A percentile compares a stretch with the other conserved stretches of the same genome.
phyloP scores from a whole-genome alignment of 2,888 invertebrate genomes.

The Heliconius erato region DNA sequence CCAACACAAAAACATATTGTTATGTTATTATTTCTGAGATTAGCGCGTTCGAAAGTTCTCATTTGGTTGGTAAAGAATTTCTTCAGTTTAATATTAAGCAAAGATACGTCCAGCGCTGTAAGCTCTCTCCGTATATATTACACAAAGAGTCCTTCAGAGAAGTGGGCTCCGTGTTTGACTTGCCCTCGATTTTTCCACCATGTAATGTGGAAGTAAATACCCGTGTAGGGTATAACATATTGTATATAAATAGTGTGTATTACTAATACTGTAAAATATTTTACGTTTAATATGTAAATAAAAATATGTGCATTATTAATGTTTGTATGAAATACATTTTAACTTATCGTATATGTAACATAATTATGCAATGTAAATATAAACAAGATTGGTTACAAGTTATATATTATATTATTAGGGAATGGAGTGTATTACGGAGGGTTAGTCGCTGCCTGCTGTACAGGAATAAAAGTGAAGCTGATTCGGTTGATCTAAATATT shows the following conservation, averaged over 20 bases:
- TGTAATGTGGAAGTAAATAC: neutral
- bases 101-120: constrained; percentile 38
- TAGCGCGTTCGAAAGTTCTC: too few relatives aligned
- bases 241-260: neutral
- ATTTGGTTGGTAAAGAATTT: too few relatives aligned
- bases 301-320: too few relatives aligned
- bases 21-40: too few relatives aligned
- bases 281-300: neutral
- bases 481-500: too few relatives aligned
- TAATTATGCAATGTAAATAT: neutral
- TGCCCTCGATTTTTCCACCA: constrained; percentile 28
- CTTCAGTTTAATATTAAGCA: neutral
- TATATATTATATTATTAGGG: too few relatives aligned
- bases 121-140: constrained; percentile 37
- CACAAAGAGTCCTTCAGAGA: constrained; percentile 43
- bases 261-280: neutral
- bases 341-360: neutral
- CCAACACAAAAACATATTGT: too few relatives aligned
- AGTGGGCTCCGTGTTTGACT: constrained; percentile 39
- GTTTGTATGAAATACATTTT: neutral
- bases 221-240: neutral
- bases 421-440: too few relatives aligned
- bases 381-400: too few relatives aligned
- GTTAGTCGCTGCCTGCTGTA: too few relatives aligned
- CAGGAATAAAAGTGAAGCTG: too few relatives aligned